These are phyloP conservation scores for Eupithecia exiguata DNA, from an alignment of 2,888 invertebrate species.

Conservation along the genomic window DNA sequence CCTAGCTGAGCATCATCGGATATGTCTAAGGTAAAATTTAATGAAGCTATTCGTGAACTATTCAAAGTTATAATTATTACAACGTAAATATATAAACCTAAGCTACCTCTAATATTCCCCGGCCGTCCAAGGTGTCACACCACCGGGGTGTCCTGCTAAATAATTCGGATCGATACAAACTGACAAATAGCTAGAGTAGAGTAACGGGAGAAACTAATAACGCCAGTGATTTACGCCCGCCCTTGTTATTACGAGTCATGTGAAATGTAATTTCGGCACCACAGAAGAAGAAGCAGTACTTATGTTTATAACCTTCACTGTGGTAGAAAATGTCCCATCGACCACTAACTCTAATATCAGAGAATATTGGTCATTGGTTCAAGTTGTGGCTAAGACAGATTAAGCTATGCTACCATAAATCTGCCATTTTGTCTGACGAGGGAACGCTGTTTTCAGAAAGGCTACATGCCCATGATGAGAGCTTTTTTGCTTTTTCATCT, in stretches of 20 bases:
- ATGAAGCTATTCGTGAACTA: neutral
- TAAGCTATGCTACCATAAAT: neutral
- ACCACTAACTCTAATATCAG: neutral
- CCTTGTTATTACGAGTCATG: conserved; percentile 84
- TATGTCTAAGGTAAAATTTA: neutral
- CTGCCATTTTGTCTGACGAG: neutral
- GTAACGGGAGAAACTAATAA: conserved; percentile 82
- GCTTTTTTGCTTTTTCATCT: neutral
- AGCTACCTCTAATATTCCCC: neutral
- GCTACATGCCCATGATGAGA: neutral
- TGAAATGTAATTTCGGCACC: conserved; percentile 82
- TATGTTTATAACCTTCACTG: conserved; percentile 5
- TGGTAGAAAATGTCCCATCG: neutral
- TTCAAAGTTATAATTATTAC: neutral
- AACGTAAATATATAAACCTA: neutral
- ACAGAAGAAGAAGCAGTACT: conserved; percentile 19
- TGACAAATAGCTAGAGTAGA: conserved; percentile 75
- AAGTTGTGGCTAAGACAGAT: neutral
- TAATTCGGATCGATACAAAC: conserved; percentile 70
- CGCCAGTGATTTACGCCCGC: conserved; percentile 82
- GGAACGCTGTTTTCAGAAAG: neutral
- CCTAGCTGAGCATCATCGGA: neutral
- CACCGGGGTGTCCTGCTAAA: conserved; percentile 37
- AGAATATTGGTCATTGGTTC: neutral
- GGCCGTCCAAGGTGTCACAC: neutral